phyloP scores from a whole-genome alignment of 2,797 vertebrate species.

The Artibeus lituratus region DNA sequence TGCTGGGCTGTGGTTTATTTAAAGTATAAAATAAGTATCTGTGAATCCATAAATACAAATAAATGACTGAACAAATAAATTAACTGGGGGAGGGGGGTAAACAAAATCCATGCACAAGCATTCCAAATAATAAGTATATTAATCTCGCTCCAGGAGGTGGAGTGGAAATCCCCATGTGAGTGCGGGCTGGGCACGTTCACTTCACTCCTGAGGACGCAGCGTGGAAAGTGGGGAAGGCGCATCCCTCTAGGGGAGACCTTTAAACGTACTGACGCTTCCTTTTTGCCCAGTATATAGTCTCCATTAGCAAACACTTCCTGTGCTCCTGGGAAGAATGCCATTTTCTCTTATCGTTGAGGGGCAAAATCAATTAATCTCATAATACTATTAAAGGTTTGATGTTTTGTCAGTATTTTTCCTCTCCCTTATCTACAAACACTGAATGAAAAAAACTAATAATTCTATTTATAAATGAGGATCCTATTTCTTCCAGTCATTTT shows the following conservation, averaged over 20 bases:
- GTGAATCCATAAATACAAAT: not conserved
- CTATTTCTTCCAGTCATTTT: not conserved
- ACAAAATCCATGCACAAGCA: not conserved
- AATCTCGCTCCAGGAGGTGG: too few relatives aligned
- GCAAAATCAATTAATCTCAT: not conserved
- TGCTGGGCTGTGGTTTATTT: not conserved
- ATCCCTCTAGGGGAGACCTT: not conserved
- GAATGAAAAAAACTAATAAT: not conserved
- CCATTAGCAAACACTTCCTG: not conserved
- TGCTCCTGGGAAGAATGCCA: not conserved
- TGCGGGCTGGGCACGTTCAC: not conserved
- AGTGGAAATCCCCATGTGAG: not conserved
- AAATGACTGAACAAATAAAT: not conserved
- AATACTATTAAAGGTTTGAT: not conserved
- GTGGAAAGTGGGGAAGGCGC: too few relatives aligned
- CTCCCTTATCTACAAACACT: not conserved
- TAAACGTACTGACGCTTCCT: not conserved
- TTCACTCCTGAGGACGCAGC: not conserved
- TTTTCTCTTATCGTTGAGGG: not conserved
- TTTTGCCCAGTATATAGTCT: not conserved
- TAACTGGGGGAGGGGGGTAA: not conserved
- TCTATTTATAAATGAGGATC: not conserved
- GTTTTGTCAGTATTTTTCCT: not conserved
- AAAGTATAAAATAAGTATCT: not conserved
- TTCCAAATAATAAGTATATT: not conserved